A percentile compares a stretch with the other conserved stretches of the same genome.
Conservation (phyloP, 1,140 invertebrate species). For the Heliconius melpomene region DNA sequence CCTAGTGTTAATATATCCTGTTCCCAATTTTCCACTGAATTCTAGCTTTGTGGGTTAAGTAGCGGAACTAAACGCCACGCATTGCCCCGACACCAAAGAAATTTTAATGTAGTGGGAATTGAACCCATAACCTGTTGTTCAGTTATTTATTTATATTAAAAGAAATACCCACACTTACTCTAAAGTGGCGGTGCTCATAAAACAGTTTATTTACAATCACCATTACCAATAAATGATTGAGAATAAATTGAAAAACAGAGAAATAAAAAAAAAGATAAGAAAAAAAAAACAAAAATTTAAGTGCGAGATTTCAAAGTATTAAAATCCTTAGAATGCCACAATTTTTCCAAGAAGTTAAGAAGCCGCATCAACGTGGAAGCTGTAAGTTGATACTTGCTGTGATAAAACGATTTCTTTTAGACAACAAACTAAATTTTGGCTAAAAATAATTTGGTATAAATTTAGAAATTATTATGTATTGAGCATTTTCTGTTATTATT, state of each 20-base stretch:
- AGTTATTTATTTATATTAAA: background rate
- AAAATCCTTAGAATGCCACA: slow-evolving; percentile 12
- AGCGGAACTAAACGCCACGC: too few relatives aligned
- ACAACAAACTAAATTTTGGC: background rate
- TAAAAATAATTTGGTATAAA: background rate
- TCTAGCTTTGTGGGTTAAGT: too few relatives aligned
- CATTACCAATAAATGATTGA: slow-evolving; percentile 37
- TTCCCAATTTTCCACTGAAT: too few relatives aligned
- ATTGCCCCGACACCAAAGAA: too few relatives aligned
- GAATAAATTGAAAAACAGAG: slow-evolving; percentile 31
- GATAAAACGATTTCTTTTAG: slow-evolving; percentile 4
- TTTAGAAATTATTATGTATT: background rate
- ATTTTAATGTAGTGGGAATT: too few relatives aligned
- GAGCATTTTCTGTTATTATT: background rate
- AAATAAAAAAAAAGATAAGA: too few relatives aligned
- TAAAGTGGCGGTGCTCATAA: slow-evolving; percentile 25
- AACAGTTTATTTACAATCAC: slow-evolving; percentile 35
- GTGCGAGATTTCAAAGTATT: slow-evolving; percentile 1
- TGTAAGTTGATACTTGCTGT: slow-evolving; percentile 1
- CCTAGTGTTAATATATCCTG: too few relatives aligned
- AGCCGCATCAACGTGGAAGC: slow-evolving; percentile 5
- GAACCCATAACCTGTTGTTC: too few relatives aligned
- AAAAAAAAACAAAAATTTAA: slow-evolving; percentile 28
- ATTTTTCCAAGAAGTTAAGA: slow-evolving; percentile 5
- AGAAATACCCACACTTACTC: background rate